Base-by-base conservation (phyloP, 1,140 invertebrate genomes). In the Ylistrum balloti region DNA sequence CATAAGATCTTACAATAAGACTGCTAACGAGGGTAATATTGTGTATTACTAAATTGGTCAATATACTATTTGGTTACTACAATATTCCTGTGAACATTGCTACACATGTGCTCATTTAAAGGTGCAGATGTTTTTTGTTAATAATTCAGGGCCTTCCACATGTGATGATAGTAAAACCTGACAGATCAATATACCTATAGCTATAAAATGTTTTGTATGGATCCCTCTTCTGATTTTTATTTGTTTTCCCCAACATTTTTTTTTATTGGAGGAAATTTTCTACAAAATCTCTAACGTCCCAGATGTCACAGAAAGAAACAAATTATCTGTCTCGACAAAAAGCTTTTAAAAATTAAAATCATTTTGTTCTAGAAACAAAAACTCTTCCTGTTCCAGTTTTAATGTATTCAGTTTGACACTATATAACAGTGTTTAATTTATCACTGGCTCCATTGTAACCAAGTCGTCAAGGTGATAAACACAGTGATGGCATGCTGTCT, bases 1-100 rank as follows among this genome's bases (percentile, higher is more conserved):
- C 56, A 74, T 86, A 41, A 34, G 85, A 34, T 89, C 74, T 86
- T 41, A 86, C 33, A 86, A 86, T 33, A 85, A 7, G 35, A 13
- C 35, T 13, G 86, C 85, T 89, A 33, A 86, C 41, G n/a, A 86
- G 34, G 34, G 33, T 33, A 48, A 33, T 33, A 28, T 74, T 38
- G 5, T 38, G 13, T 38, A 38, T 13, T 38, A 13, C 5, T 38
- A 13, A 38, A 38, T 13, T 7, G 35, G 5, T 7, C 35, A 5
- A 38, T 13, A 38, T 38, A 7, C 35, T 38, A 38, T 13, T 7
- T 38, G 35, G 5, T 38, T 38, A 38, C 13, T 45, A 13, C 41
- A 13, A 45, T 45, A n/a, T 45, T 17, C 41, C 9, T 13, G 41
- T 45, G 41, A 17, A 1, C 41, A 45, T 1, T n/a, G n/a, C n/a